These are phyloP conservation scores for Argyrosomus regius DNA, from an alignment of 2,797 vertebrate genomes.

Conservation along the genomic window DNA sequence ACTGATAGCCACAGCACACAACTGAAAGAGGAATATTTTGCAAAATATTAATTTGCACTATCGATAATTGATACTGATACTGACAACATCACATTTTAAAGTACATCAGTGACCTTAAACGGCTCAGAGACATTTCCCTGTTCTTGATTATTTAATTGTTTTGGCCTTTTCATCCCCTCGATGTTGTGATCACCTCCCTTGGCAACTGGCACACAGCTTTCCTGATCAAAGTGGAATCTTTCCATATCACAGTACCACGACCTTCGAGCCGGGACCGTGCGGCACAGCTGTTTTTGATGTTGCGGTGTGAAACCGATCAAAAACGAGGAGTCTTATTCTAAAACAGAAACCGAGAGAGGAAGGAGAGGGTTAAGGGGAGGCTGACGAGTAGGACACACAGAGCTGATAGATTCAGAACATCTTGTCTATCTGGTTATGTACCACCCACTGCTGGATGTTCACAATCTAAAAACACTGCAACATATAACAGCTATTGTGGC, in stretches of 20 bases:
- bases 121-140: constrained; percentile 1
- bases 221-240: constrained; percentile 30
- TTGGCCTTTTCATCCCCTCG: constrained; percentile 4
- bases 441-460: constrained; percentile 43
- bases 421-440: constrained; percentile 36
- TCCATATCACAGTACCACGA: constrained; percentile 1
- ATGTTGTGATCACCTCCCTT: constrained; percentile 17
- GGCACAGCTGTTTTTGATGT: constrained; percentile 3
- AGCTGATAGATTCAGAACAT: constrained; percentile 21
- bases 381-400: background rate
- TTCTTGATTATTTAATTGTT: constrained; percentile 24
- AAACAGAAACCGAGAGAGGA: constrained; percentile 12
- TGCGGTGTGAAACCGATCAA: constrained; percentile 17
- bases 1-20: constrained; percentile 29
- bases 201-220: constrained; percentile 3
- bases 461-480: constrained; percentile 25
- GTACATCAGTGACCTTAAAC: constrained; percentile 4
- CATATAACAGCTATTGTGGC: constrained; percentile 15
- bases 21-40: constrained; percentile 31
- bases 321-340: background rate
- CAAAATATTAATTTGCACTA: constrained; percentile 23
- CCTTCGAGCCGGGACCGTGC: background rate
- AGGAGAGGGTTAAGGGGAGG: constrained; percentile 1
- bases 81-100: background rate
- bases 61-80: constrained; percentile 11